phyloP scores from a whole-genome alignment of 1,140 invertebrate species.

The Physella acuta region DNA sequence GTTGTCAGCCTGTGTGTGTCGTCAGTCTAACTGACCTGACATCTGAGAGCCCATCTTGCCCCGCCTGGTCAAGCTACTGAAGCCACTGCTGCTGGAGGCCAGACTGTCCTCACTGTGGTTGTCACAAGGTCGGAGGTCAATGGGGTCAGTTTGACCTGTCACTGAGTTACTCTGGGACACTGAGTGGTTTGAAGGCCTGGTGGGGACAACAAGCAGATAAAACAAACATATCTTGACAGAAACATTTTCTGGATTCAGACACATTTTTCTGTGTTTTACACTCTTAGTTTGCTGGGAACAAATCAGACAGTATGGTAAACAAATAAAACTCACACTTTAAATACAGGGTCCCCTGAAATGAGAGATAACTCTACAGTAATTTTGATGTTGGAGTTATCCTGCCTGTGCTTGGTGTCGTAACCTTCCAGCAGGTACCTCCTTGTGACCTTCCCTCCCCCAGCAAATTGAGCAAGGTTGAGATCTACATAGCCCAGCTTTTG shows the following conservation, averaged over 20 bases:
- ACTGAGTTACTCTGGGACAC: conserved; percentile 13
- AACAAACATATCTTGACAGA: no score
- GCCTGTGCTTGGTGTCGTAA: conserved; percentile 83
- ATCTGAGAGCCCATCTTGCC: conserved; percentile 33
- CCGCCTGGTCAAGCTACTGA: conserved; percentile 76
- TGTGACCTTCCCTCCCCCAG: conserved; percentile 83
- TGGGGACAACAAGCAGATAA: no score
- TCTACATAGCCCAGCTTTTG: conserved; percentile 96
- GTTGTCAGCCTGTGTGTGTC: no score
- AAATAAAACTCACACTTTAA: conserved; percentile 84
- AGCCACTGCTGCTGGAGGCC: conserved; percentile 75
- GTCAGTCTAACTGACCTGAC: conserved; percentile 21
- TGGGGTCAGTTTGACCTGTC: conserved; percentile 13
- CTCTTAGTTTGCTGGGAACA: no score
- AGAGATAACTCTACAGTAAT: conserved; percentile 90
- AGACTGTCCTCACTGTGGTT: conserved; percentile 61
- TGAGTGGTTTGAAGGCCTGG: conserved; percentile 28
- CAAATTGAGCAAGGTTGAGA: conserved; percentile 93
- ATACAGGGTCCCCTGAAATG: conserved; percentile 91
- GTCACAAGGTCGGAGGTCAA: conserved; percentile 25
- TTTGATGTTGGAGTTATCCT: conserved; percentile 93
- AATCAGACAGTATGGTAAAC: not conserved
- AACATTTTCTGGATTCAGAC: no score
- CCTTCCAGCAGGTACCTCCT: conserved; percentile 89
- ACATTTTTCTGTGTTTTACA: no score